Evolutionary conservation across 2,797 vertebrate genomes (phyloP).

Genomic region (Nyctibius grandis): DNA sequence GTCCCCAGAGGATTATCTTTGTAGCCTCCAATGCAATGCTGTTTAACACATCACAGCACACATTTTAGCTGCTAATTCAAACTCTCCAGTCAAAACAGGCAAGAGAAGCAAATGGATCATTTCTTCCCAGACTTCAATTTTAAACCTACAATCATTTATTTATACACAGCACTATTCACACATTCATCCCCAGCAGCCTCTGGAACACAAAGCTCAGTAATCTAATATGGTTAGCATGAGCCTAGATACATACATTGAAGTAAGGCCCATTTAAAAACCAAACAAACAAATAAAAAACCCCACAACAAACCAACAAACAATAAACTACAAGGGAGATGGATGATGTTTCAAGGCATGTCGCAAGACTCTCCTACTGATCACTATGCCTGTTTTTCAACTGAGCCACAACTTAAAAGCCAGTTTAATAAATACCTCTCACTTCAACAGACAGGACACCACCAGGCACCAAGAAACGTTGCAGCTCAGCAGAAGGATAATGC

Average conservation of each 20-base stretch:
- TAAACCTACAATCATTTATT: neutral
- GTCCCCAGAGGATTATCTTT: neutral
- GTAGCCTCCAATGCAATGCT: neutral
- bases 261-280: neutral
- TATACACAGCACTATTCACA: neutral
- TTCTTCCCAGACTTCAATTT: neutral
- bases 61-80: neutral
- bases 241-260: neutral
- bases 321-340: neutral
- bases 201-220: neutral
- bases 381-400: neutral
- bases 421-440: neutral
- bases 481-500: slow-evolving; percentile 36
- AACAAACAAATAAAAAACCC: neutral
- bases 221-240: neutral
- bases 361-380: neutral
- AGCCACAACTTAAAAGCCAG: neutral
- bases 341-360: neutral
- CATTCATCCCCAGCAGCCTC: neutral
- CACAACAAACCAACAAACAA: neutral
- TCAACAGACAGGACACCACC: neutral
- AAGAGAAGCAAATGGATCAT: neutral
- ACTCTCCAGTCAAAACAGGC: neutral
- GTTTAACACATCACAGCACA: slow-evolving; percentile 10
- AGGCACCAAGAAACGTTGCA: neutral